Base-by-base conservation (phyloP, 2,888 invertebrate genomes). In the Altica lythri region DNA sequence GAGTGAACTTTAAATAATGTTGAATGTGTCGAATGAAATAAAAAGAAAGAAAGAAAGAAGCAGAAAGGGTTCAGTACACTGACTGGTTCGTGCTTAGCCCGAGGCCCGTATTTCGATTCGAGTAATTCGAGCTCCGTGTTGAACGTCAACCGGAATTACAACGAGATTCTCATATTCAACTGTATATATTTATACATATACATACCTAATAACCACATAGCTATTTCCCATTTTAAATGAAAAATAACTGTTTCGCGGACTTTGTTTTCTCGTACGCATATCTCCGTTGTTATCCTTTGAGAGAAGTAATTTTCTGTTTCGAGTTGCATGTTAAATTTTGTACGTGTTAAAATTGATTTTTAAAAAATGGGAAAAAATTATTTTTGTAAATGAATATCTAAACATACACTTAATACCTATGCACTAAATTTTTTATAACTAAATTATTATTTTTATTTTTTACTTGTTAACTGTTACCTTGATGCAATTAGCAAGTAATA, bases 101-200 rank as follows among this genome's bases (percentile, higher is more conserved):
- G 12, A 30, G 30, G 30, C 12, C 12, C 10, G 9, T 10, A 30
- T 30, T 30, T 30, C 30, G 30, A 30, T 30, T 30, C 12, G 30
- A 30, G 30, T 12, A 12, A 30, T 30, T 30, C 30, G 30, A 30
- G 30, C n/a, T n/a, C 13, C 9, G 30, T 12, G 30, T 30, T 30
- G 9, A 27, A 27, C 27, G 27, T 27, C 27, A 10, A 30, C 30
- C 30, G 30, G 30, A 30, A 30, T 30, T 30, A 30, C 30, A 30
- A 30, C 30, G n/a, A n/a, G 30, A 30, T 30, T 30, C 30, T 12
- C 30, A 30, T 30, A 30, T 12, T 12, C 12, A 30, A 30, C n/a
- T 27, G 8, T 10, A 27, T 27, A 27, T 10, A 8, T 27, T 27
- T 27, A 30, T 30, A 30, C 2, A 12, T 30, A 12, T 9, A 4